Evolutionary conservation across 2,113 vertebrate genomes (phyloP), one percentile per base, ranked within the genome.

Genomic region (Puma concolor): DNA sequence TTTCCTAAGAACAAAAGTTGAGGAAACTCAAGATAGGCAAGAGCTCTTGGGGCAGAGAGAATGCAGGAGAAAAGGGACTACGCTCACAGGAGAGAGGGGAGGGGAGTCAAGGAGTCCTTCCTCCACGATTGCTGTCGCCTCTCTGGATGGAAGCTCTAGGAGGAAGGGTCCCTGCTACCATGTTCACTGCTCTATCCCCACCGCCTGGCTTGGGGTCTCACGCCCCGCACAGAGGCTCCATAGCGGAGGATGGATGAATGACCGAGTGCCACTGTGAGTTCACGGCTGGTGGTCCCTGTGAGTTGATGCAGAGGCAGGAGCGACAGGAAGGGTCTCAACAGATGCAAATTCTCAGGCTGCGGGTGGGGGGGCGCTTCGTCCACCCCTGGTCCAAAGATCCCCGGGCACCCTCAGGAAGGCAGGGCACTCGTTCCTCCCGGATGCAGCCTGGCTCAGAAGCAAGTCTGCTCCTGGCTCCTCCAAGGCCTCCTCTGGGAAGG

Each of bases 401-500:
- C 66, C 17, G 31, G 12, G 69, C 29, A 1, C 57, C 52, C 91
- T 71, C 77, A 27, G 63, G 16, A 52, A 71, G 63, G n/a, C 11
- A 29, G 41, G 33, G 13, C 3, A 16, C 41, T 2, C 1, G 1
- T 41, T n/a, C 41, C 63, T 50, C 52, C 23, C 5, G 82, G 89
- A 29, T 31, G 31, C 38, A 29, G n/a, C 36, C 63, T 66, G 86
- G 52, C 84, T 44, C 4, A 15, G 77, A 54, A 29, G 64, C 12
- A 41, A 17, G 63, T 23, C 14, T 17, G 23, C 16, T 77, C 12
- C n/a, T 0, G 11, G 31, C 31, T 8, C 36, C 91, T 77, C 33
- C 19, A 0, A 0, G 1, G 25, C 17, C 27, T 23, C 38, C 41
- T 36, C 54, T 0, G 1, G 23, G 83, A 9, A 27, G 57, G 31